Conservation (phyloP, 2,888 invertebrate genomes). For the Agrochola circellaris region DNA sequence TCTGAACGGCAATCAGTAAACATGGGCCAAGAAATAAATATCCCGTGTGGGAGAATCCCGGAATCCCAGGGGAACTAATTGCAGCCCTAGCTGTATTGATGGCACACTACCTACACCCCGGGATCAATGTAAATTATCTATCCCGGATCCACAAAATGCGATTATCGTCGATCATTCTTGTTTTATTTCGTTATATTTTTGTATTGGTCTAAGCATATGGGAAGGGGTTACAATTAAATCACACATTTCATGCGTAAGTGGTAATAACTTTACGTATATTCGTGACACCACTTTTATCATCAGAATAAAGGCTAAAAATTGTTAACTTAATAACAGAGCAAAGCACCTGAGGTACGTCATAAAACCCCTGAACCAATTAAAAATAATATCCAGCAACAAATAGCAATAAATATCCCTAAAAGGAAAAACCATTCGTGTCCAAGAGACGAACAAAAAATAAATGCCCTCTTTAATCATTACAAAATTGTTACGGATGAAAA, state of each 20-base stretch:
- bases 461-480: conserved; percentile 58
- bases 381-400: conserved; percentile 36
- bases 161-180: conserved; percentile 80
- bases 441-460: conserved; percentile 56
- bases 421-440: conserved; percentile 37
- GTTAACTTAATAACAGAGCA: not conserved
- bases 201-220: not conserved
- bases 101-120: conserved; percentile 79
- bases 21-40: conserved; percentile 85
- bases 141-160: conserved; percentile 79
- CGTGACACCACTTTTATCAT: not conserved
- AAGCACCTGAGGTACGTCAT: not conserved
- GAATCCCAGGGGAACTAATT: conserved; percentile 85
- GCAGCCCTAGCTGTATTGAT: conserved; percentile 88
- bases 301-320: not conserved
- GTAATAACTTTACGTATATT: not conserved
- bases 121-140: conserved; percentile 88
- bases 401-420: conserved; percentile 41
- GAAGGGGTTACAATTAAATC: not conserved
- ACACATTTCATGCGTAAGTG: conserved; percentile 8
- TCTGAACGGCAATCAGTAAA: conserved; percentile 81
- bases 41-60: conserved; percentile 77
- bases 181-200: conserved; percentile 69
- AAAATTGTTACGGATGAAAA: conserved; percentile 60
- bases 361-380: conserved; percentile 15